phyloP scores from a whole-genome alignment of 2,113 vertebrate species.

The Callocephalon fimbriatum region DNA sequence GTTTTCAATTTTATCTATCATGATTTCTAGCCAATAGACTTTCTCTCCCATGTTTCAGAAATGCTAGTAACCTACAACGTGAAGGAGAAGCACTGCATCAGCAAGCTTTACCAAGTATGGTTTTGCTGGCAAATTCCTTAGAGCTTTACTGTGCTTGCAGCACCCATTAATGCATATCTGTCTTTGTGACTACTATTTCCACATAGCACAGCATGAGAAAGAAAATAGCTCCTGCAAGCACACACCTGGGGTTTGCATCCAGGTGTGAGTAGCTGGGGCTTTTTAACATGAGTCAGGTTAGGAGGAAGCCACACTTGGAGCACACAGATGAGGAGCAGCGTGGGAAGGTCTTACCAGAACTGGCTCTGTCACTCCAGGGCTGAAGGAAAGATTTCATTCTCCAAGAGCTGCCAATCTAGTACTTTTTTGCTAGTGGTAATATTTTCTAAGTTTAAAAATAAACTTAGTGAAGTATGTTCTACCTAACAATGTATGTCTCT shows the following conservation, averaged over 20 bases:
- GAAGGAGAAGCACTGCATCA: not conserved
- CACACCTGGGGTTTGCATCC: not conserved
- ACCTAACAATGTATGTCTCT: constrained; percentile 26
- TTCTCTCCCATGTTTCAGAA: not conserved
- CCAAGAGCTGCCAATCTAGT: constrained; percentile 49
- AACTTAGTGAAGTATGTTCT: constrained; percentile 52
- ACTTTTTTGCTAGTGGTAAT: constrained; percentile 32
- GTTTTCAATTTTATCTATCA: not conserved
- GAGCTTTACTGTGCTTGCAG: not conserved
- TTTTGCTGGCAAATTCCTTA: not conserved
- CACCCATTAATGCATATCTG: not conserved
- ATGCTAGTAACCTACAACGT: not conserved
- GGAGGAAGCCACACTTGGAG: not conserved
- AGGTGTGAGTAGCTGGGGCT: not conserved
- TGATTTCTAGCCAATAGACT: not conserved
- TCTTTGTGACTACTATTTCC: not conserved
- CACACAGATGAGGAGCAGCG: not conserved
- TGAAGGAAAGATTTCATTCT: constrained; percentile 53
- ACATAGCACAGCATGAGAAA: not conserved
- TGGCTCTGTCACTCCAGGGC: constrained; percentile 7
- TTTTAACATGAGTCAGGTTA: not conserved
- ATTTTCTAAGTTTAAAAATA: constrained; percentile 60
- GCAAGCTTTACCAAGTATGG: not conserved
- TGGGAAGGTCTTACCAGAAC: constrained; percentile 53
- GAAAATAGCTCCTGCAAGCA: not conserved